Evolutionary conservation across 2,888 invertebrate species (phyloP), one percentile per base, ranked within the genome.

Genomic region (Phanerotoma sp.): DNA sequence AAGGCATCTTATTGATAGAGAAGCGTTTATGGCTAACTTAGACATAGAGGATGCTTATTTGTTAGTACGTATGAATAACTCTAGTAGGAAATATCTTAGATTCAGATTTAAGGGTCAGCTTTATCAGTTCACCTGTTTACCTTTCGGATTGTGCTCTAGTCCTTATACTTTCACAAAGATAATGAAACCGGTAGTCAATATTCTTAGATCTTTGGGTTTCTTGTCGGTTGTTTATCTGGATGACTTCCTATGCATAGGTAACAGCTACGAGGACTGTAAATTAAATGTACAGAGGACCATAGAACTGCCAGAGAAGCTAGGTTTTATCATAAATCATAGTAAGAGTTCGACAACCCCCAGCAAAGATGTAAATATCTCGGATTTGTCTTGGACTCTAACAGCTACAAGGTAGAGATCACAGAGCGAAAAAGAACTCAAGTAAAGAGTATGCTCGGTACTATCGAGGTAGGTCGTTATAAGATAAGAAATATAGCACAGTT

Each of bases 31-130:
- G 50, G 37, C 51, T 20, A 21, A 15, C 16, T 10, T 63, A 11
- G 61, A 62, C 20, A 46, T 62, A 25, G n/a, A 58, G 46, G 58
- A 62, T 47, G 64, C 56, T 3, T 66, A 55, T 35, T 53, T 56
- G 21, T n/a, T 41, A 9, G 41, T 64, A 6, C 48, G 51, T 1
- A 51, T 65, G 3, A 50, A 60, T 10, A 13, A 35, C 22, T 5
- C 37, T 0, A 52, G 54, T 32, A 53, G 60, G 41, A 67, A 61
- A 55, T 65, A 45, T 15, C 41, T 65, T 6, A 37, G 62, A 9
- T 64, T 66, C 42, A 21, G 10, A 20, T 65, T 62, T 38, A 3
- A 52, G 3, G 54, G 42, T 3, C 30, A 28, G 5, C 15, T 58
- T 0, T 62, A 49, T n/a, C 54, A 66, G 47, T 66, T 62, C 13